Evolutionary conservation across 2,888 invertebrate species (phyloP).

Genomic region (Oligia fasciuncula): DNA sequence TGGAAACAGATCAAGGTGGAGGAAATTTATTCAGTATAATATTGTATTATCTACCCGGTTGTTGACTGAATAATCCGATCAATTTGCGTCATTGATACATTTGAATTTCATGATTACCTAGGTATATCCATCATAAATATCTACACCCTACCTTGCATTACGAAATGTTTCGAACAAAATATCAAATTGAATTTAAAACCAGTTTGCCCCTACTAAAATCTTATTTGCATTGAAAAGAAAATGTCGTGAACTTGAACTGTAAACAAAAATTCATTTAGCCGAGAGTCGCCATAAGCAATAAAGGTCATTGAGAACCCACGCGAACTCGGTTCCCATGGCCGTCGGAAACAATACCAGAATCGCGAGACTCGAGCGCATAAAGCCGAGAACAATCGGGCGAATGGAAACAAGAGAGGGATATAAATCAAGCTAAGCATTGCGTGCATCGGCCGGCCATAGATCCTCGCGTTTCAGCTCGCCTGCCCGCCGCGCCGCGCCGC

Average conservation of each 20-base stretch:
- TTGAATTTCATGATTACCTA: conserved; percentile 72
- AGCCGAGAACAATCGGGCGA: conserved; percentile 86
- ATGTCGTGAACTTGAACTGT: conserved; percentile 75
- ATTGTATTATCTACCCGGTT: conserved; percentile 72
- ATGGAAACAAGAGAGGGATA: conserved; percentile 88
- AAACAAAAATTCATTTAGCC: conserved; percentile 70
- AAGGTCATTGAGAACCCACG: conserved; percentile 81
- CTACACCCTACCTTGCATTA: conserved; percentile 28
- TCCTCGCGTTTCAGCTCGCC: conserved; percentile 85
- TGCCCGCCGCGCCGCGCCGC: conserved; percentile 77
- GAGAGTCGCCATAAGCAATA: conserved; percentile 72
- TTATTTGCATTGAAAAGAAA: conserved; percentile 55
- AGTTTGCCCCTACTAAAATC: conserved; percentile 12
- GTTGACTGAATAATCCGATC: conserved; percentile 79
- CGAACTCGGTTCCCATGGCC: conserved; percentile 83
- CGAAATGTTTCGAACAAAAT: conserved; percentile 18
- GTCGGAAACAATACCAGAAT: conserved; percentile 85
- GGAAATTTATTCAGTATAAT: conserved; percentile 74
- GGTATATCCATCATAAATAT: conserved; percentile 18
- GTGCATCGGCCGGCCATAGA: conserved; percentile 86
- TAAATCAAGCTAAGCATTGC: conserved; percentile 89
- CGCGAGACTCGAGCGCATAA: conserved; percentile 82
- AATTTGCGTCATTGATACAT: conserved; percentile 80
- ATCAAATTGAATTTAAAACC: conserved; percentile 27
- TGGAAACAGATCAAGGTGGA: conserved; percentile 82